Conservation (phyloP, 2,113 vertebrate species). For the Myiagra hebetior region DNA sequence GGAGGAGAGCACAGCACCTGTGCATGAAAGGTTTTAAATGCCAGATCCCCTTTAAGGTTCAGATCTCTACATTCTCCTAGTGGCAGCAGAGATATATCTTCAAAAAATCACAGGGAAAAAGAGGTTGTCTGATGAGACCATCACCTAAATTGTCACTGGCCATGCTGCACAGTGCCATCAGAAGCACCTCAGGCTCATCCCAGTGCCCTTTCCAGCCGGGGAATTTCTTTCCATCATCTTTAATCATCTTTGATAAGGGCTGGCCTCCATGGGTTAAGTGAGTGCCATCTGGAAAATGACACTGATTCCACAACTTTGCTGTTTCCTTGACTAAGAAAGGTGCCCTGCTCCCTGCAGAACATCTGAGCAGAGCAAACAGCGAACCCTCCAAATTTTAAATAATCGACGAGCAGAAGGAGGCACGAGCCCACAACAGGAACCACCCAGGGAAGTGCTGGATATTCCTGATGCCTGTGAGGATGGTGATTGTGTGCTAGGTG, state of each 20-base stretch:
- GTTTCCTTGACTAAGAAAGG: not conserved
- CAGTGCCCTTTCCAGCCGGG: not conserved
- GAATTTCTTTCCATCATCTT: not conserved
- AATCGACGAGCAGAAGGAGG: not conserved
- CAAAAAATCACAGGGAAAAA: not conserved
- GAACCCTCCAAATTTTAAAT: not conserved
- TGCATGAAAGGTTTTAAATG: not conserved
- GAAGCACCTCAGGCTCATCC: not conserved
- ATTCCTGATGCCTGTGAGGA: not conserved
- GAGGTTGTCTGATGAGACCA: not conserved
- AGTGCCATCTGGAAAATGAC: not conserved
- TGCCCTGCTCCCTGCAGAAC: not conserved
- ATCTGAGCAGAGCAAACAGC: not conserved
- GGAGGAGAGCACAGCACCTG: not conserved
- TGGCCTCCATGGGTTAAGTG: not conserved
- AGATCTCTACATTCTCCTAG: not conserved
- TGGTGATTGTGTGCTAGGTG: not conserved
- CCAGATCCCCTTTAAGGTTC: not conserved
- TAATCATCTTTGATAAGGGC: not conserved
- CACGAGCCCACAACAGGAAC: not conserved
- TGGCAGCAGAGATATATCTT: not conserved
- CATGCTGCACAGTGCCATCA: not conserved
- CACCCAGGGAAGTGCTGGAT: not conserved
- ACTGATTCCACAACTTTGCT: not conserved
- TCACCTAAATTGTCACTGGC: not conserved